Percentiles rank a stretch among this genome's conserved stretches.
These are phyloP conservation scores for Ormia ochracea DNA, from an alignment of 2,888 invertebrate genomes.

Conservation along the genomic window DNA sequence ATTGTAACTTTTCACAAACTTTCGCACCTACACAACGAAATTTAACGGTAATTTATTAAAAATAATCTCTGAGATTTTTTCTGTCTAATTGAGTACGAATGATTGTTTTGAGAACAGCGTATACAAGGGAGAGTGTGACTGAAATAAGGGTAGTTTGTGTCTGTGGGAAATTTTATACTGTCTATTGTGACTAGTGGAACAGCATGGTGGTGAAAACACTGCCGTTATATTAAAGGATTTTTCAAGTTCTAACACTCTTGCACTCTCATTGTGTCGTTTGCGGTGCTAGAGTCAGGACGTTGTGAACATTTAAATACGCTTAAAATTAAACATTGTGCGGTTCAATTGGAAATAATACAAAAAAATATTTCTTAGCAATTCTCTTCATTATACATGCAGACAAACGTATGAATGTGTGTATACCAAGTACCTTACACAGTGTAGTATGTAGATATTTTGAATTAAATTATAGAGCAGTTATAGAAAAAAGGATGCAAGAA, in stretches of 20 bases:
- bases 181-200: not conserved
- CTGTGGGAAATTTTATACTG: slow-evolving; percentile 29
- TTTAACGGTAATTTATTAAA: slow-evolving; percentile 41
- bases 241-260: slow-evolving; percentile 56
- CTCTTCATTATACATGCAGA: slow-evolving; percentile 47
- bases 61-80: slow-evolving; percentile 3
- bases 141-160: slow-evolving; percentile 28
- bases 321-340: slow-evolving; percentile 53
- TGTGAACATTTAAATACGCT: slow-evolving; percentile 59
- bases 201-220: slow-evolving; percentile 63
- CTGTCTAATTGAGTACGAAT: not conserved
- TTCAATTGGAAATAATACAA: slow-evolving; percentile 30
- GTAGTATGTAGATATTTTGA: slow-evolving; percentile 10
- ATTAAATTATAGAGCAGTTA: slow-evolving; percentile 48
- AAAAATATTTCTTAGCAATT: slow-evolving; percentile 55
- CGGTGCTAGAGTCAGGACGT: slow-evolving; percentile 77
- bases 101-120: not conserved
- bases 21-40: not conserved
- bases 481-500: slow-evolving; percentile 49
- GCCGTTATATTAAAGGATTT: slow-evolving; percentile 68
- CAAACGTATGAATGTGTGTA: slow-evolving; percentile 21
- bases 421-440: slow-evolving; percentile 12
- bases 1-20: not conserved
- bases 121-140: not conserved
- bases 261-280: slow-evolving; percentile 75